Percentiles rank a stretch among this genome's conserved stretches.
These are phyloP conservation scores for Stramonita haemastoma DNA, from an alignment of 2,888 invertebrate genomes.

Conservation along the genomic window DNA sequence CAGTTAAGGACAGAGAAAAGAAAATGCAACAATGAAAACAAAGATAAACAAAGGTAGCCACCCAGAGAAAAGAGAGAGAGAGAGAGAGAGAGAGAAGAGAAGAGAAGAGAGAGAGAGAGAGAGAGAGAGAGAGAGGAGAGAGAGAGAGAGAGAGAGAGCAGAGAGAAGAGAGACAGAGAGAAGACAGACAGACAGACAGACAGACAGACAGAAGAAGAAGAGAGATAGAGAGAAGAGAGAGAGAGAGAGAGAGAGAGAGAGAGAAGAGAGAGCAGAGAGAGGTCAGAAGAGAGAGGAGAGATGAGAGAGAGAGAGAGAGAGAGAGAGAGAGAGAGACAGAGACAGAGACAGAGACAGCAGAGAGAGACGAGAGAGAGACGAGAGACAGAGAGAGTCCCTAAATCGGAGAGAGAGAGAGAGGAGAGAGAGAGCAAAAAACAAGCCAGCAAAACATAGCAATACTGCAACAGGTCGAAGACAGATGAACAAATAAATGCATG, in stretches of 20 bases:
- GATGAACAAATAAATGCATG: too few species aligned
- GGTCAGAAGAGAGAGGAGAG: too few species aligned
- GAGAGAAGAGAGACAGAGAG: too few species aligned
- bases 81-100: conserved; percentile 15
- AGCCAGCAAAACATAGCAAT: neutral
- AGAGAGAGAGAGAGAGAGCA: too few species aligned
- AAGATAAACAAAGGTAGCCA: too few species aligned
- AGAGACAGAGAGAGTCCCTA: neutral
- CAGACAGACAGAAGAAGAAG: too few species aligned
- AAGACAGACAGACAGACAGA: too few species aligned
- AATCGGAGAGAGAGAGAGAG: neutral
- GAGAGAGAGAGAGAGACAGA: conserved; percentile 35
- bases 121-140: conserved; percentile 12
- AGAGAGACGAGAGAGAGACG: neutral
- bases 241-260: neutral
- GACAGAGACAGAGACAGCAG: neutral
- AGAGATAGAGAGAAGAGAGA: too few species aligned
- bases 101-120: conserved; percentile 5
- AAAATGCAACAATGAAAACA: too few species aligned
- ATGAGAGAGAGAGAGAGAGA: conserved; percentile 32
- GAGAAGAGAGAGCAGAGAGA: too few species aligned
- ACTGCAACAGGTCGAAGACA: too few species aligned
- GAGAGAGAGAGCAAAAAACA: neutral
- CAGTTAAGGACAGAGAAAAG: neutral
- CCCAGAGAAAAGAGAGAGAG: too few species aligned